Evolutionary conservation across 2,113 vertebrate species (phyloP), one percentile per base, ranked within the genome.

Genomic region (Dicaeum eximium): DNA sequence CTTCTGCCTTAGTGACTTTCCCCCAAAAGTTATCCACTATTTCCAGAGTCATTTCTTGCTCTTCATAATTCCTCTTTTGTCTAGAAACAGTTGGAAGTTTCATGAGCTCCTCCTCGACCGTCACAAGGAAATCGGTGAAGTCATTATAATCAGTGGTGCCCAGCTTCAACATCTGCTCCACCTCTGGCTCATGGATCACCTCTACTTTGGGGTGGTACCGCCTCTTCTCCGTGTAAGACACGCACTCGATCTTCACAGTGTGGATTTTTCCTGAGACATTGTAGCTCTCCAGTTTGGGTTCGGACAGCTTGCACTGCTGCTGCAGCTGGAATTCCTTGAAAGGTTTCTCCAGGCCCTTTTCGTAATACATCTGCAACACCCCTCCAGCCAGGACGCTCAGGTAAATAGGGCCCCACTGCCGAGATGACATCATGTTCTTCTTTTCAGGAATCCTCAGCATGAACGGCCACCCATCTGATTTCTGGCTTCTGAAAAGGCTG

Each of bases 391-490:
- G 85, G 83, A 99, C 90, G 3, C 98, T 98, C 23, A 99, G 98
- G 93, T 99, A 99, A 95, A 99, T 98, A 3, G 99, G 99, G 5
- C 99, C 99, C 99, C 99, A 99, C 57, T 99, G 99, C 47, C 99
- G 98, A 19, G 99, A 99, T 0, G 99, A 99, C 99, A 99, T 99
- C 97, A 99, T 98, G 96, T 99, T 99, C 97, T 99, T 99, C 97
- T 99, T 99, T 88, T 99, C 99, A 0, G 99, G 99, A 85, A 99
- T 99, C 92, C 99, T 98, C 94, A 99, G 92, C 99, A 99, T 98
- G 95, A 99, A 98, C 1, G 99, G 96, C 99, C 99, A 99, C 27
- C 99, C 99, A 1, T 99, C 97, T 54, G 96, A 98, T 54, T 97
- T 98, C 86, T 93, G 98, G 92, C 98, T 98, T 80, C 98, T 98